Evolutionary conservation across 2,113 vertebrate genomes (phyloP).

Genomic region (Sphyrna mokarran): DNA sequence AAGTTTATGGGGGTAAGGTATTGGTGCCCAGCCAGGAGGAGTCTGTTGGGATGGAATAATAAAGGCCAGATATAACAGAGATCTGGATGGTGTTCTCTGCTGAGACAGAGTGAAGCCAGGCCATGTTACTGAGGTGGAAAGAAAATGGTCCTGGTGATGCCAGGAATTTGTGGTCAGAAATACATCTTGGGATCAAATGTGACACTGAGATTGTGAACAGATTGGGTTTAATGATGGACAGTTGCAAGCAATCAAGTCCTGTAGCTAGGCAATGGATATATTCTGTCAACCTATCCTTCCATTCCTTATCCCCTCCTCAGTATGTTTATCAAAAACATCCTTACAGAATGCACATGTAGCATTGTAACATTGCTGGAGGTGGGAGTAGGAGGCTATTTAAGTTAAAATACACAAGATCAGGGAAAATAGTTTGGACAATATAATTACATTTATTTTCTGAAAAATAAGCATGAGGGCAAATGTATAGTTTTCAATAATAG

Average conservation of each 20-base stretch:
- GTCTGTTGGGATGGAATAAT: neutral
- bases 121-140: neutral
- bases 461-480: neutral
- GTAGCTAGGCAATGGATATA: too few relatives aligned
- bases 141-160: neutral
- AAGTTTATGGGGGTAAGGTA: neutral
- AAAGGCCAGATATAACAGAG: neutral
- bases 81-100: too few relatives aligned
- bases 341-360: neutral
- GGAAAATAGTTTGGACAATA: neutral
- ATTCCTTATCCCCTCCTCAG: neutral
- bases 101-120: neutral
- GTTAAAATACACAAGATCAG: neutral
- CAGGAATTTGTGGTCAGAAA: neutral
- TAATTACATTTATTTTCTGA: neutral
- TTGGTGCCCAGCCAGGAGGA: neutral
- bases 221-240: neutral
- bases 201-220: too few relatives aligned
- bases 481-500: neutral
- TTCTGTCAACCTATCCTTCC: neutral
- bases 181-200: neutral
- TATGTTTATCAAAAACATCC: neutral
- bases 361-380: neutral
- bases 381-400: neutral
- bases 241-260: neutral